Percentiles rank a stretch among this genome's conserved stretches.
Conservation (phyloP, 1,140 invertebrate species). For the Galendromus occidentalis region DNA sequence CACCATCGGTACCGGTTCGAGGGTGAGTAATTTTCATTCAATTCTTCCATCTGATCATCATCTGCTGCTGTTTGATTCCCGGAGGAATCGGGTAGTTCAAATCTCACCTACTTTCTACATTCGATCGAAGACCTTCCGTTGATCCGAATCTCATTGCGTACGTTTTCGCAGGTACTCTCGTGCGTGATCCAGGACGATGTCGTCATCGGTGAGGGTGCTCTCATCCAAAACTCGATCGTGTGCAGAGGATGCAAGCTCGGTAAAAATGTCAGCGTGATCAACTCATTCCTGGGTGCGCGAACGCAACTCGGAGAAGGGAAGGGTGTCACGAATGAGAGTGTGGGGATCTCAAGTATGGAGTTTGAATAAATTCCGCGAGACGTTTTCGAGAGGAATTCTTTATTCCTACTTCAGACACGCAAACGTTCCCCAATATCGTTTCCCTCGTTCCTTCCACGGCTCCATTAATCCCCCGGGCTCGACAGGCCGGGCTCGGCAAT, state of each 20-base stretch:
- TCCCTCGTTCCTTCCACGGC: no score
- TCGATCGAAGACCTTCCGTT: neutral
- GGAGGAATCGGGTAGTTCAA: neutral
- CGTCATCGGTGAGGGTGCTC: neutral
- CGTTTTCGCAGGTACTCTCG: neutral
- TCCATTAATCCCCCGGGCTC: no score
- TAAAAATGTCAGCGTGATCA: neutral
- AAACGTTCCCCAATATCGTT: no score
- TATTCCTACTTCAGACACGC: no score
- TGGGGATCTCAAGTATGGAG: slow-evolving; percentile 2
- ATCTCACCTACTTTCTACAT: neutral
- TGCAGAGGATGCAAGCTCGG: neutral
- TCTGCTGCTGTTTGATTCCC: neutral
- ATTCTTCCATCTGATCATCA: neutral
- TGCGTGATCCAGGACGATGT: neutral
- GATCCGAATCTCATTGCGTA: neutral
- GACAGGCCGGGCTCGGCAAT: no score
- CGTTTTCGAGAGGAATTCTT: no score
- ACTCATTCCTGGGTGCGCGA: neutral
- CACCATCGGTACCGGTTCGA: neutral
- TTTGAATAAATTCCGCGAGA: slow-evolving; percentile 7
- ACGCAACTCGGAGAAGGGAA: neutral
- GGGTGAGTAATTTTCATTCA: neutral
- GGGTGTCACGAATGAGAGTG: neutral
- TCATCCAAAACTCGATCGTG: neutral